These are phyloP conservation scores for Nymphalis io DNA, from an alignment of 1,140 invertebrate species.

Conservation along the genomic window DNA sequence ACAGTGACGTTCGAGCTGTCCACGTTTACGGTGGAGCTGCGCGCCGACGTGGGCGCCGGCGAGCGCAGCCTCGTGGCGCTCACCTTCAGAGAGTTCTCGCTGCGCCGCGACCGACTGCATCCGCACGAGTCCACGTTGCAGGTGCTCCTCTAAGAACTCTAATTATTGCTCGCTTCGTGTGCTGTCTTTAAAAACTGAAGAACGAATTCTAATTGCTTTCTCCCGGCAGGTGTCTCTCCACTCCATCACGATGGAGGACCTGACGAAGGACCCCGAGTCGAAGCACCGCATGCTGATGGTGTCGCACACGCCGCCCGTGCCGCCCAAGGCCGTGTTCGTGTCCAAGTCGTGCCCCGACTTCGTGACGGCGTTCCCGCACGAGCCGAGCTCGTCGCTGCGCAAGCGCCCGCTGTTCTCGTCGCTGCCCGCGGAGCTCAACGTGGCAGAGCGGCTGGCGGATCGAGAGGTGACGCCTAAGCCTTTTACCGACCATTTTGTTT, in stretches of 20 bases:
- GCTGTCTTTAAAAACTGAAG: too few relatives aligned
- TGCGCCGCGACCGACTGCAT: conserved; percentile 86
- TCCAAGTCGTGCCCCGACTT: conserved; percentile 94
- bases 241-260: conserved; percentile 93
- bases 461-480: conserved; percentile 38
- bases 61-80: conserved; percentile 89
- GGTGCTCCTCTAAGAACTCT: conserved; percentile 50
- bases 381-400: not conserved
- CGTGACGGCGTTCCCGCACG: conserved; percentile 40
- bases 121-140: conserved; percentile 86
- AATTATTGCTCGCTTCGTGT: not conserved
- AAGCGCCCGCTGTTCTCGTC: conserved; percentile 39
- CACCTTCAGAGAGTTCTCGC: conserved; percentile 90
- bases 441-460: conserved; percentile 28
- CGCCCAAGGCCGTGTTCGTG: conserved; percentile 81
- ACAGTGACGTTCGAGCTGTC: conserved; percentile 87
- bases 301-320: conserved; percentile 80
- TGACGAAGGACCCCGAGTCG: conserved; percentile 88
- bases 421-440: conserved; percentile 50
- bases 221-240: conserved; percentile 85
- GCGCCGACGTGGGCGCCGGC: conserved; percentile 83
- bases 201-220: not conserved
- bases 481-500: not conserved
- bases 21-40: conserved; percentile 86
- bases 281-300: conserved; percentile 91